A percentile compares a stretch with the other conserved stretches of the same genome.
Evolutionary conservation across 2,888 invertebrate species (phyloP).

Genomic region (Cephus nigrinus): DNA sequence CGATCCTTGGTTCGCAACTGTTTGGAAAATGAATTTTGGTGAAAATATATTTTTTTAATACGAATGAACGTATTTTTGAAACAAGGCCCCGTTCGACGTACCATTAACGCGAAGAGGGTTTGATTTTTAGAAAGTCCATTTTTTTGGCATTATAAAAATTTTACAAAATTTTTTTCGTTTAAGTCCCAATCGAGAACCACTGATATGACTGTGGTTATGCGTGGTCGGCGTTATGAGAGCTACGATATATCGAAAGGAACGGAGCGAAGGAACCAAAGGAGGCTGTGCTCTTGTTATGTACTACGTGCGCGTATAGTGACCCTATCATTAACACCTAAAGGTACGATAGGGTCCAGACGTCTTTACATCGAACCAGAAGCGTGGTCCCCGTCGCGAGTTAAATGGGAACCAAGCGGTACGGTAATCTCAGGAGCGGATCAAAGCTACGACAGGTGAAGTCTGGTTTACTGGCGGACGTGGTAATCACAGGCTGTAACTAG

Average conservation of each 20-base stretch:
- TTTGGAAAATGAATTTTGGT: constrained; percentile 6
- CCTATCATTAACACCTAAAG: constrained; percentile 63
- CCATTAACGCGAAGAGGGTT: no score
- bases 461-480: constrained; percentile 60
- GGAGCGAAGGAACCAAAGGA: constrained; percentile 29
- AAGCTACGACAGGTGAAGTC: constrained; percentile 57
- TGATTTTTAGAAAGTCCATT: no score
- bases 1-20: constrained; percentile 43
- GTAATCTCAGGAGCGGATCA: constrained; percentile 37
- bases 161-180: neutral
- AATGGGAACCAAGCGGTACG: neutral
- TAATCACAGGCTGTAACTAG: constrained; percentile 58
- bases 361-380: neutral
- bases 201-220: no score
- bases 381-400: constrained; percentile 3
- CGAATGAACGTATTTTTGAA: neutral
- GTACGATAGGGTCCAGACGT: constrained; percentile 41
- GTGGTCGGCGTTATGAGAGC: constrained; percentile 53
- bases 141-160: neutral
- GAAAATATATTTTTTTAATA: neutral
- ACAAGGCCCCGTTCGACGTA: no score
- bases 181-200: neutral
- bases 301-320: constrained; percentile 49
- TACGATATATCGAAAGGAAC: constrained; percentile 41
- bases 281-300: constrained; percentile 52